Conservation (phyloP, 1,140 invertebrate genomes). For the Arctopsyche grandis region DNA sequence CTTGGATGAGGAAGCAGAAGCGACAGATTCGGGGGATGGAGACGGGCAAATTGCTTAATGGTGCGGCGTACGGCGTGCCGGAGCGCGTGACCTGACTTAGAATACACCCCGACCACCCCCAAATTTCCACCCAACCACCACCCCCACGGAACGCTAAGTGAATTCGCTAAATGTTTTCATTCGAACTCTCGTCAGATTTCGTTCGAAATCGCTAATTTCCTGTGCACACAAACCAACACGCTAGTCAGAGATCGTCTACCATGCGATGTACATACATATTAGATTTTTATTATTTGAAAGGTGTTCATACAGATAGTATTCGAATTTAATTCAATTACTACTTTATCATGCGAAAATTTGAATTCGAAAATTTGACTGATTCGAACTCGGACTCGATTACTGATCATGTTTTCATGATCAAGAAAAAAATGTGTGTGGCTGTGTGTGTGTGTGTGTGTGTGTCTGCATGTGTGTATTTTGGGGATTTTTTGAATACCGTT, state of each 20-base stretch:
- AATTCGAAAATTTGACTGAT: too few species aligned
- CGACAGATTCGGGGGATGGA: slow-evolving; percentile 38
- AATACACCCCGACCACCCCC: neutral
- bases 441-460: too few species aligned
- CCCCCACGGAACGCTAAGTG: slow-evolving; percentile 26
- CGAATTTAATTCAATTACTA: too few species aligned
- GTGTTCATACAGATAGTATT: too few species aligned
- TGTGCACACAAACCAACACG: neutral
- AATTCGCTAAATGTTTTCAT: slow-evolving; percentile 44
- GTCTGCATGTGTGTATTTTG: too few species aligned
- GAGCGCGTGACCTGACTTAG: slow-evolving; percentile 26
- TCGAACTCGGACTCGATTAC: too few species aligned
- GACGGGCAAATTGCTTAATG: slow-evolving; percentile 40
- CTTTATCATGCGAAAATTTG: too few species aligned
- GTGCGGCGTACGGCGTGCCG: slow-evolving; percentile 39
- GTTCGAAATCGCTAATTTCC: slow-evolving; percentile 11
- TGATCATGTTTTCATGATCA: too few species aligned
- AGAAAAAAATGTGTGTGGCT: too few species aligned
- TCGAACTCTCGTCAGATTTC: neutral
- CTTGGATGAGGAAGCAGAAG: slow-evolving; percentile 40
- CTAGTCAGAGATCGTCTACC: neutral
- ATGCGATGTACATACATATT: neutral
- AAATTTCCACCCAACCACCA: neutral
- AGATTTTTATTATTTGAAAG: too few species aligned
- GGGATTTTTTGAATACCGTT: too few species aligned